Evolutionary conservation across 2,888 invertebrate species (phyloP).

Genomic region (Torymus tubicola): DNA sequence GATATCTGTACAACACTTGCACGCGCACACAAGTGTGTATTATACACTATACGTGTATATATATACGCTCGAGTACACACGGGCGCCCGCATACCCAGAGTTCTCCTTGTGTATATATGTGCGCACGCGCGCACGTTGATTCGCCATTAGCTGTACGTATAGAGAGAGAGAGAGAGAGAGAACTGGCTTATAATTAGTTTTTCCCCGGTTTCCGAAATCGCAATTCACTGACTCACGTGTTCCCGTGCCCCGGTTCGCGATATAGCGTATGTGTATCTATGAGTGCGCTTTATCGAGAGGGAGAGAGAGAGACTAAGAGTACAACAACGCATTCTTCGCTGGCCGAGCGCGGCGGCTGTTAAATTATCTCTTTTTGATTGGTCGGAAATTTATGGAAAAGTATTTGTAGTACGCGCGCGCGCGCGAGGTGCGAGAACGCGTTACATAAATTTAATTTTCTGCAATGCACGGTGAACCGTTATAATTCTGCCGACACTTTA

Average conservation of each 20-base stretch:
- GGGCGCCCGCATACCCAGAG: neutral
- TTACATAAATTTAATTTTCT: slow-evolving; percentile 8
- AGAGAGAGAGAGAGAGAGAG: too few species aligned
- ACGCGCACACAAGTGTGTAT: neutral
- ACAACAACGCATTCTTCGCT: too few species aligned
- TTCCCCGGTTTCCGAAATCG: slow-evolving; percentile 37
- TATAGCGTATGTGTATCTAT: too few species aligned
- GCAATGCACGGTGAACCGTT: neutral
- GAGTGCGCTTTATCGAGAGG: slow-evolving; percentile 1
- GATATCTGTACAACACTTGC: neutral
- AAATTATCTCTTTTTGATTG: neutral
- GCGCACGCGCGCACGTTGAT: neutral
- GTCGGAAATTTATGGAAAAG: neutral
- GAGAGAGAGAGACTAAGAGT: neutral
- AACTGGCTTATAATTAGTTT: slow-evolving; percentile 21
- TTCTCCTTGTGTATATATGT: neutral
- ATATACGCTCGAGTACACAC: neutral
- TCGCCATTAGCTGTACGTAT: neutral
- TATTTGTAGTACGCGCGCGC: slow-evolving; percentile 2
- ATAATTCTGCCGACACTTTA: neutral
- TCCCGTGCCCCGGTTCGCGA: neutral
- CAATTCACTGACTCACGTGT: slow-evolving; percentile 7
- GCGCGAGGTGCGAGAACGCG: too few species aligned
- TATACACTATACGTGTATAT: neutral
- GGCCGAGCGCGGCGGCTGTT: too few species aligned